Conservation (phyloP, 2,888 invertebrate genomes). For the Dicranocentrus wangi region DNA sequence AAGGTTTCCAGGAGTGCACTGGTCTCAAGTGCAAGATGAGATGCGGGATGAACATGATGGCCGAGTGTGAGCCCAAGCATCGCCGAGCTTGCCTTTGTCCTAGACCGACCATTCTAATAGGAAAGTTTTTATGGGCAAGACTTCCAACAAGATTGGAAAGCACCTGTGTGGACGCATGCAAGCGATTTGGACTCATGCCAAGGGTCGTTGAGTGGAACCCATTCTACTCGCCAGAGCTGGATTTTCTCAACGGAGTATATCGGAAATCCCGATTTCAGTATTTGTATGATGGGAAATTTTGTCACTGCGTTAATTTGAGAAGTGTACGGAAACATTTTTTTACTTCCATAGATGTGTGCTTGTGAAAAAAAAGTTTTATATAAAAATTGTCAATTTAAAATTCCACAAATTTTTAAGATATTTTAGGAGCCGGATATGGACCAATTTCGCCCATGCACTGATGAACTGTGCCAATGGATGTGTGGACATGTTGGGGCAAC, state of each 20-base stretch:
- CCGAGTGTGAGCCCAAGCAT: constrained; percentile 58
- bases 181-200: constrained; percentile 21
- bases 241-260: constrained; percentile 38
- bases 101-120: constrained; percentile 58
- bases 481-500: constrained; percentile 55
- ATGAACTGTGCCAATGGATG: constrained; percentile 60
- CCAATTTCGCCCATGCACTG: constrained; percentile 64
- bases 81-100: constrained; percentile 63
- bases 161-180: constrained; percentile 54
- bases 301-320: constrained; percentile 60
- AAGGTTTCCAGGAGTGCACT: constrained; percentile 66
- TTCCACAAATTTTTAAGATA: background rate
- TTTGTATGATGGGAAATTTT: constrained; percentile 66
- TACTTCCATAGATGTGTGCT: background rate
- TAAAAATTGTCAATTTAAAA: background rate
- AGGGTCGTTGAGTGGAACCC: constrained; percentile 68
- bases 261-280: constrained; percentile 55
- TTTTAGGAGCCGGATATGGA: constrained; percentile 62
- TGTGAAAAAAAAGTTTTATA: background rate
- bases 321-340: constrained; percentile 26
- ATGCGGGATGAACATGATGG: constrained; percentile 62
- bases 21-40: constrained; percentile 64
- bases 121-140: constrained; percentile 60
- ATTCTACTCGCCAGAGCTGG: constrained; percentile 41
- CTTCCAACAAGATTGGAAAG: constrained; percentile 53